Base-by-base conservation (phyloP, 2,113 vertebrate species). In the Grammomys dolichurus region DNA sequence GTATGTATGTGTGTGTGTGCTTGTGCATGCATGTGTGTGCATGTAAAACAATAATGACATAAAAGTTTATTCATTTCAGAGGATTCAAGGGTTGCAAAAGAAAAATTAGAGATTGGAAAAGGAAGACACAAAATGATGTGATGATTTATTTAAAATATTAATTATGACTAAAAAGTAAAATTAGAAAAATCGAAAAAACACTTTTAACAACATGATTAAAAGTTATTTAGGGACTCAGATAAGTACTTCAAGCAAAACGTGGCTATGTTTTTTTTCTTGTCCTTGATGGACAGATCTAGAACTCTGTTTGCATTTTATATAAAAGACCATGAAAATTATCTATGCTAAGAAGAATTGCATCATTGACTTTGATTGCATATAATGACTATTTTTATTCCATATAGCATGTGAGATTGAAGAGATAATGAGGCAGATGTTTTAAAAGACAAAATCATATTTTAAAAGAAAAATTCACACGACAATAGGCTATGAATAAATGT, bases 191-290 rank as follows among this genome's bases (percentile, higher is more conserved):
- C 10, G 3, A 28, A 48, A 77, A 48, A 77, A 46, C 13, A 48
- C 43, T 84, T 90, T 33, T 77, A 26, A 87, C 6, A 88, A 88
- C 93, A 85, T 54, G 31, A 88, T 43, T 91, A 26, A 80, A 63
- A 56, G 36, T 76, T 87, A 93, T 87, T 85, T 95, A 97, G 14
- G 22, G 13, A 91, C 7, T 88, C 16, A 91, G 33, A 93, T 87
- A 85, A 85, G 5, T 22, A 93, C 10, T 77, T 85, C 31, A 90
- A 76, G 19, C 20, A 88, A 91, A 97, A 80, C n/a, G 0, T 22
- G 7, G 0, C 2, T 56, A 7, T 3, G 36, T 19, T 36, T 51
- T 58, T 91, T 86, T 82, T 87, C 70, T 77, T 14, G 69, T 33
- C 80, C 5, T 48, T 91, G 33, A 89, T 81, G 5, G n/a, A 31